Evolutionary conservation across 2,888 invertebrate species (phyloP), one percentile per base, ranked within the genome.

Genomic region (Philhelius pedissequus): DNA sequence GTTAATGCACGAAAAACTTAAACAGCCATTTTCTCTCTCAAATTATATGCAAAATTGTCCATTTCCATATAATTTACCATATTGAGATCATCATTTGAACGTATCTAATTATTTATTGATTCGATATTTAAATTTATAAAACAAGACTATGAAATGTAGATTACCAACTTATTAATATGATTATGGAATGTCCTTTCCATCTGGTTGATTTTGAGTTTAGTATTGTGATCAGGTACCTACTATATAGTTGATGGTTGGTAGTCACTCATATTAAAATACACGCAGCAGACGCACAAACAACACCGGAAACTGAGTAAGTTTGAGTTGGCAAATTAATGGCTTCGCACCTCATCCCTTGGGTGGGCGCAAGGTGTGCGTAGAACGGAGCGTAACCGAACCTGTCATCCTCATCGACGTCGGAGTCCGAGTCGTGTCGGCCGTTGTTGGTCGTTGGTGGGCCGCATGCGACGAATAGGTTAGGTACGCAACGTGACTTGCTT

Each of bases 311-410:
- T 52, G 32, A 32, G 30, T 74, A 60, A 74, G 66, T 80, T 81
- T 74, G 68, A 74, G 66, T 80, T 81, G 76, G 54, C 70, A 76
- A 81, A 81, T 81, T 81, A 81, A 71, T 81, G 58, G 32, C 69
- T 66, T 76, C 70, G 45, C 75, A 64, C 62, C 54, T 68, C 56
- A 43, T 52, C 69, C 73, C 79, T 54, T 27, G 13, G 66, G 66
- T 35, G 35, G 22, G 62, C 54, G 50, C 62, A 30, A 30, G 43
- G 62, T 56, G 62, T 70, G 30, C 64, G 64, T 32, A 48, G n/a
- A 43, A n/a, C 40, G 40, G 27, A 62, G 27, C 48, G 38, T 45
- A 58, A 68, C 68, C 35, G 27, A 69, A 70, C 18, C 54, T 62
- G 35, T 54, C 62, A 38, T 30, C 62, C 15, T 52, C 54, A 48